Evolutionary conservation across 2,888 invertebrate genomes (phyloP).

Genomic region (Liodrosophila aerea): DNA sequence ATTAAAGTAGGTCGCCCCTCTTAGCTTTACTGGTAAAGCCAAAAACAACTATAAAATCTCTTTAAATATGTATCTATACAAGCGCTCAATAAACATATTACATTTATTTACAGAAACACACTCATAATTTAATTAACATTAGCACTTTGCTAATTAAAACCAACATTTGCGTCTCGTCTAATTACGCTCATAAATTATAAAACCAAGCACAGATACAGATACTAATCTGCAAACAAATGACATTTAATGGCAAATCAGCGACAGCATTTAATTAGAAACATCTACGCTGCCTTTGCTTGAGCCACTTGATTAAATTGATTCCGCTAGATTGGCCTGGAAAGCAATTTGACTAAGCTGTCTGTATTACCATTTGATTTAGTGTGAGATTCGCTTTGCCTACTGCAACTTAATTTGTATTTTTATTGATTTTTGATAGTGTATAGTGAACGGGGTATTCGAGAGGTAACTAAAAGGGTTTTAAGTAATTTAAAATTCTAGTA

Average conservation of each 20-base stretch:
- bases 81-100: no score
- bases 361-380: no score
- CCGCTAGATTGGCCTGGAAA: no score
- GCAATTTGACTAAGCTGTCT: no score
- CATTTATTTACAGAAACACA: neutral
- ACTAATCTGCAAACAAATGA: conserved; percentile 27
- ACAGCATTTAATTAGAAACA: neutral
- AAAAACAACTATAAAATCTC: conserved; percentile 61
- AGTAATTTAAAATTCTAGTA: no score
- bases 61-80: conserved; percentile 31
- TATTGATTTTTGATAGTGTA: no score
- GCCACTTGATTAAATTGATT: no score
- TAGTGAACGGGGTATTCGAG: no score
- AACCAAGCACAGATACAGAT: conserved; percentile 9
- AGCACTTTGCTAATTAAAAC: conserved; percentile 9
- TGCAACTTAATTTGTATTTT: no score
- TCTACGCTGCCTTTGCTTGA: no score
- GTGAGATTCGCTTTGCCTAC: no score
- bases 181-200: conserved; percentile 15
- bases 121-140: neutral
- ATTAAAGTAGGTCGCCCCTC: conserved; percentile 19
- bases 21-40: conserved; percentile 62
- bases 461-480: no score
- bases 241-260: conserved; percentile 12
- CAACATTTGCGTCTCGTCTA: neutral